Base-by-base conservation (phyloP, 2,888 invertebrate genomes). In the Dinocampus coccinellae region DNA sequence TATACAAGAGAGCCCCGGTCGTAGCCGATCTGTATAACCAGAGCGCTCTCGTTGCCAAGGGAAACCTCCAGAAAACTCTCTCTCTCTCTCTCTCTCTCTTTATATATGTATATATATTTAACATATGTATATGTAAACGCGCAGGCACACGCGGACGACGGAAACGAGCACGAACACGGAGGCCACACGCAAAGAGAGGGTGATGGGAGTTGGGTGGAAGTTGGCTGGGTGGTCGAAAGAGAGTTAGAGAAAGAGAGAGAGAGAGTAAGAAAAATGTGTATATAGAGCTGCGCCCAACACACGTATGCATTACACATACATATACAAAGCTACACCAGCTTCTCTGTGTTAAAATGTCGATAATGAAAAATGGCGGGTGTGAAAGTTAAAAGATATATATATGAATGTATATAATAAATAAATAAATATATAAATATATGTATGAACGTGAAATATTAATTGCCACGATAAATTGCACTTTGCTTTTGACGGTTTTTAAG, bases 11-110 rank as follows among this genome's bases (percentile, higher is more conserved):
- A 64, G 20, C 42, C 69, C 63, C 67, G 73, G 69, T 65, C 72
- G 66, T 70, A 72, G 71, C 71, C 71, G 57, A 57, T 65, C 70
- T 63, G 67, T 47, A 47, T 72, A 72, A 61, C 66, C 57, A 47
- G 47, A 57, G 74, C 77, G 79, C 79, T 80, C 84, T 83, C 85
- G 87, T 87, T 87, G 87, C 87, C 83, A 87, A 83, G 87, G 87
- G 87, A 87, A 83, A 87, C 87, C 86, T 87, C 86, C 85, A 87
- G 87, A 87, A 87, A 87, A 87, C 86, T 86, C 84, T 47, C 3
- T 47, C 16, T 47, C 16, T 16, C 16, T n/a, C 42, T 4, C 16
- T 47, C 16, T 47, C 16, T 20, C 16, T 47, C 16, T 47, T n/a
- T 0, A n/a, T n/a, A 13, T 39, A n/a, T 39, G n/a, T 2, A 4